A percentile compares a stretch with the other conserved stretches of the same genome.
These are phyloP conservation scores for Berghia stephanieae DNA, from an alignment of 1,140 invertebrate genomes.

Conservation along the genomic window DNA sequence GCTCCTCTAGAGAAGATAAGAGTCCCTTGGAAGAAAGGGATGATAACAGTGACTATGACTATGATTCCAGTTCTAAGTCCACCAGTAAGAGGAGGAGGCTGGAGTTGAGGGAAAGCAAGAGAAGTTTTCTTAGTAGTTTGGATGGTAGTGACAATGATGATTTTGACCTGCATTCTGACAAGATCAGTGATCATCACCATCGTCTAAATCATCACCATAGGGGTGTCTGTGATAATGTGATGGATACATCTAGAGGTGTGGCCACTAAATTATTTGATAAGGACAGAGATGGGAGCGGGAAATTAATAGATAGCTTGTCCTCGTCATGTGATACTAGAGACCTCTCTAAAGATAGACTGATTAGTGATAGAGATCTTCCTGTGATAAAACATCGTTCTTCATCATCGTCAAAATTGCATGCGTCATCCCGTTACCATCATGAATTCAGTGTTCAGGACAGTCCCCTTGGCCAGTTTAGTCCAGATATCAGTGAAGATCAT, in stretches of 20 bases:
- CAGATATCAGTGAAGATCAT: slow-evolving; percentile 30
- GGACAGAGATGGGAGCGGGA: too few species aligned
- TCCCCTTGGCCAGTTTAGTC: slow-evolving; percentile 30
- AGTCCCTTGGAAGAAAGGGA: slow-evolving; percentile 7
- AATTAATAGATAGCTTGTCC: slow-evolving; percentile 12
- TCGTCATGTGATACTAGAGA: slow-evolving; percentile 27
- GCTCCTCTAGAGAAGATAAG: slow-evolving; percentile 20
- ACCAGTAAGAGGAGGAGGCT: slow-evolving; percentile 12
- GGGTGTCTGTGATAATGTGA: too few species aligned
- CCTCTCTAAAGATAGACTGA: slow-evolving; percentile 26
- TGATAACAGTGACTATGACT: slow-evolving; percentile 30
- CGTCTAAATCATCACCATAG: too few species aligned
- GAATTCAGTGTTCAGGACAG: slow-evolving; percentile 23
- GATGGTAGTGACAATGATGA: slow-evolving; percentile 6
- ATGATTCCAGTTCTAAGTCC: background rate
- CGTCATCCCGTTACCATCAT: too few species aligned
- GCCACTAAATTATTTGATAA: too few species aligned
- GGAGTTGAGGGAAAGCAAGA: slow-evolving; percentile 16
- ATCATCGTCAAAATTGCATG: slow-evolving; percentile 25
- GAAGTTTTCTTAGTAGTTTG: slow-evolving; percentile 23
- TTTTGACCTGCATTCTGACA: slow-evolving; percentile 10
- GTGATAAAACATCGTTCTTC: slow-evolving; percentile 28
- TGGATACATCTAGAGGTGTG: too few species aligned
- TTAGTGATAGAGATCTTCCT: slow-evolving; percentile 32
- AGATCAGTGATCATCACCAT: too few species aligned